Evolutionary conservation across 1,140 invertebrate species (phyloP), one percentile per base, ranked within the genome.

Genomic region (Micrasema longulum): DNA sequence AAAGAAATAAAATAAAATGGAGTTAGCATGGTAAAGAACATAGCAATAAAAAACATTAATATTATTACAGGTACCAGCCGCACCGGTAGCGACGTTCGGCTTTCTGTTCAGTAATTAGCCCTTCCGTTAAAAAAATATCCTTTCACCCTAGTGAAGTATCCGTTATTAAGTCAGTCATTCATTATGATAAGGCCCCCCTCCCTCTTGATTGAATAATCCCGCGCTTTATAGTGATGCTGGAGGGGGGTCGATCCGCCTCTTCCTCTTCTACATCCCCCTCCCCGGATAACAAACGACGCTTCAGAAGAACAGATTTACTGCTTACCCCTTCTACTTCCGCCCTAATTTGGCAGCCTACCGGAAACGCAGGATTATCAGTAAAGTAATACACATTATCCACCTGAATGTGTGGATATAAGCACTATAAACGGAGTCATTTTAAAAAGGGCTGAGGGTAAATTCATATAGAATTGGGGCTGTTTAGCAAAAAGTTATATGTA

Each of bases 191-290:
- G 67, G 55, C 65, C 50, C 71, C 41, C 48, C n/a, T n/a, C n/a
- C n/a, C 48, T 18, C 62, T 36, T 73, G 72, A 73, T 73, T 73
- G 68, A 73, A 73, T 73, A 73, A 73, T 73, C 67, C 67, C 72
- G 22, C 63, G 63, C 60, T 63, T 64, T 68, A 68, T 68, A 53
- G 50, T 41, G 65, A 43, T 18, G 41, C 23, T 47, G 23, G 22
- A 11, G 63, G 31, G 4, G 35, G 57, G 6, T 6, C n/a, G 16
- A 4, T 14, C 7, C 31, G 18, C 7, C 18, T 18, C 10, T 7
- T 16, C 18, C 41, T 7, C 26, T 31, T 10, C 18, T 38, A 14
- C 1, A 18, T 11, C 57, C 4, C 22, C 41, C 23, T 26, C 60
- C 22, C 41, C 38, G 22, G 60, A 64, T 64, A 64, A 64, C 60